phyloP scores from a whole-genome alignment of 2,888 invertebrate species.

The Taenaris catops region DNA sequence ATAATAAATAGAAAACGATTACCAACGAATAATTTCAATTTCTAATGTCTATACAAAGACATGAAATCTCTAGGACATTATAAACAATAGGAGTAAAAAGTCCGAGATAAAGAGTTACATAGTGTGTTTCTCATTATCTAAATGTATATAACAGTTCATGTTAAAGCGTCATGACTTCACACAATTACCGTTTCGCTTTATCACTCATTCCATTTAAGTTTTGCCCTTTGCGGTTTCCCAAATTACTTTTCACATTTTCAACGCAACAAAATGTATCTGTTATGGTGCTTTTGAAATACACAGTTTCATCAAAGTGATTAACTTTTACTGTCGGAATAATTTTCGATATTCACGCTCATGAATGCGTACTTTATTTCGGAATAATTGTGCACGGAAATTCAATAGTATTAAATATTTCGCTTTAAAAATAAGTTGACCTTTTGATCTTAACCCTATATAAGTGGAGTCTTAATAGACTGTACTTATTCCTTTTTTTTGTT shows the following conservation, averaged over 20 bases:
- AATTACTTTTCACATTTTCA: constrained; percentile 12
- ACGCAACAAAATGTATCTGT: constrained; percentile 5
- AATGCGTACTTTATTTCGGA: constrained; percentile 3
- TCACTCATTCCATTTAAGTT: constrained; percentile 21
- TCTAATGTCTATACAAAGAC: too few species aligned
- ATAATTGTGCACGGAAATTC: constrained; percentile 1
- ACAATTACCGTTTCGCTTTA: constrained; percentile 20
- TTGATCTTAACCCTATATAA: too few species aligned
- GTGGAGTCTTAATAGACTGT: too few species aligned
- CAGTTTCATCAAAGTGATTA: constrained; percentile 9
- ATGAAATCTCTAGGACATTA: too few species aligned
- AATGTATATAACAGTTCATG: constrained; percentile 8
- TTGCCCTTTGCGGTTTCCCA: constrained; percentile 13
- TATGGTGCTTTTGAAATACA: constrained; percentile 7
- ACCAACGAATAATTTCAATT: too few species aligned
- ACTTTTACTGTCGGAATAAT: constrained; percentile 9
- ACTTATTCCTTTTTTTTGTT: too few species aligned
- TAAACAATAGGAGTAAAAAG: too few species aligned
- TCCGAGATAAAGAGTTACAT: too few species aligned
- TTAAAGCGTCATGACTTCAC: constrained; percentile 20
- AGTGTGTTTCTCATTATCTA: constrained; percentile 1
- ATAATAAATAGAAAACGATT: too few species aligned
- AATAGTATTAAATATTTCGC: background rate
- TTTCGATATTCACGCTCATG: constrained; percentile 5
- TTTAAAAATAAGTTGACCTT: too few species aligned